phyloP scores from a whole-genome alignment of 2,888 invertebrate genomes.

The Nomada fucata region DNA sequence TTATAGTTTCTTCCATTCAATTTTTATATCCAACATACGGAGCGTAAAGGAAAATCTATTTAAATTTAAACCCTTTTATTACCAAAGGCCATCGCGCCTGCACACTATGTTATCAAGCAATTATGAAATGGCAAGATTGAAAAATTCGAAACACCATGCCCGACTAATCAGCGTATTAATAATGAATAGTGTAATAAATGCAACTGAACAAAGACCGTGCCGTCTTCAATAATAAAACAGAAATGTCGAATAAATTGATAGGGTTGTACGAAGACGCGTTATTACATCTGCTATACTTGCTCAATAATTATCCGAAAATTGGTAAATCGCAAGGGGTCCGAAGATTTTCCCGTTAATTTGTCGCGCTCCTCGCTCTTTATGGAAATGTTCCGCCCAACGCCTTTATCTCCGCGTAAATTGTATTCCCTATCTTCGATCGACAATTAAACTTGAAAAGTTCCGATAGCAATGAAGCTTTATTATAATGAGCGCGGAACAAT shows the following conservation, averaged over 20 bases:
- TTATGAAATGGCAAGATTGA: too few species aligned
- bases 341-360: not conserved
- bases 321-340: not conserved
- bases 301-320: not conserved
- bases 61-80: not conserved
- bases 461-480: not conserved
- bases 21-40: not conserved
- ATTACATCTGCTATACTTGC: too few species aligned
- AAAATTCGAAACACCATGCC: too few species aligned
- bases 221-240: too few species aligned
- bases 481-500: conserved; percentile 34
- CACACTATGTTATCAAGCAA: too few species aligned
- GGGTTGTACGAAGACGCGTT: too few species aligned
- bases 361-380: not conserved
- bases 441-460: conserved; percentile 18
- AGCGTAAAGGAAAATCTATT: not conserved
- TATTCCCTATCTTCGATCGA: conserved; percentile 17
- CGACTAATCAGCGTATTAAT: too few species aligned
- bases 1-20: not conserved
- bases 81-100: not conserved
- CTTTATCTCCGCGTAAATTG: conserved; percentile 6
- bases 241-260: too few species aligned
- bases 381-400: conserved; percentile 1
- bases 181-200: too few species aligned
- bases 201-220: too few species aligned